Base-by-base conservation (phyloP, 2,797 vertebrate species). In the Sternarchorhynchus goeldii region DNA sequence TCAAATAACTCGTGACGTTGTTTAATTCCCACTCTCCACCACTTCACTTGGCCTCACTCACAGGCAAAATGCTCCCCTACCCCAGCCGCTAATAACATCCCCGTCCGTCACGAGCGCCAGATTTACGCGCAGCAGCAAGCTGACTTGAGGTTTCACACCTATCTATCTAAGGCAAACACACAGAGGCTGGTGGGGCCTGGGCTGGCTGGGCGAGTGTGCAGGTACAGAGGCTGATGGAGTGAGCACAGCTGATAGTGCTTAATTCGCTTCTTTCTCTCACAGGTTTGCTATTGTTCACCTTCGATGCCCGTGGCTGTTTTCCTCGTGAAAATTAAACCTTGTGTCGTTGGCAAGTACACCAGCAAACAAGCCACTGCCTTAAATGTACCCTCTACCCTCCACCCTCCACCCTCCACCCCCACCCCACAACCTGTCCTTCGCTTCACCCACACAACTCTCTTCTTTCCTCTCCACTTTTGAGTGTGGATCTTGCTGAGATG, bases 201-300 rank as follows among this genome's bases (percentile, higher is more conserved):
- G 84, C 56, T 73, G 60, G 34, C 78, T 83, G 74, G 78, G 87
- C 77, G 80, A 71, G 86, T 86, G 85, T 86, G 88, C 75, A 86
- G 89, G 89, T 90, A 91, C 93, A 94, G 85, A 90, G 80, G 73
- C 83, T 80, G 79, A 89, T 76, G 78, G 84, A 93, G 93, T 92
- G 91, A 92, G 89, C 92, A 94, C 93, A 95, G 94, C 92, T 95
- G 94, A 95, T 83, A 93, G 86, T 83, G 90, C 90, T 94, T 93
- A 93, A 91, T 83, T 88, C 84, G 60, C 20, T 82, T 31, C 90
- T 88, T 73, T 83, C 83, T 89, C 78, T 58, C 77, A 88, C 86
- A 92, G 90, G 91, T 89, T 90, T 81, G 74, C 78, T 86, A 90
- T 91, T 94, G 88, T 92, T 88, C 79, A 76, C 76, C 12, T 82